A percentile compares a stretch with the other conserved stretches of the same genome.
Evolutionary conservation across 2,113 vertebrate genomes (phyloP).

Genomic region (Cnemophilus loriae): DNA sequence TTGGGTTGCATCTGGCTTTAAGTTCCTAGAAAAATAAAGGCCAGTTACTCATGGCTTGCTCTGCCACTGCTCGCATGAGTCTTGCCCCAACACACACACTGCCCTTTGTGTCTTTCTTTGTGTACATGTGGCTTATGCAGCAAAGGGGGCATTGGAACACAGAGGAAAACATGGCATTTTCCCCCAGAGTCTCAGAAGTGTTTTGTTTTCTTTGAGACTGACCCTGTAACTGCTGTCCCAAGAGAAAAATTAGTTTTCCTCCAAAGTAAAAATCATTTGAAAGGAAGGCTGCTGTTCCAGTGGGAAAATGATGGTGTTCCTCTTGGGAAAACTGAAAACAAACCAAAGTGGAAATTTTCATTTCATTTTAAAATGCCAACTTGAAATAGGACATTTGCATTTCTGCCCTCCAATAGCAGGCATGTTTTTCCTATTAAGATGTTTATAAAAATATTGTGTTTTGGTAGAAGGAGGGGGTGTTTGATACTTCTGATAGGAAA

Average conservation of each 20-base stretch:
- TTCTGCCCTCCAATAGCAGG: background rate
- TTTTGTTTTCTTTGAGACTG: background rate
- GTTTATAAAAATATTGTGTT: background rate
- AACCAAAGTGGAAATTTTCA: background rate
- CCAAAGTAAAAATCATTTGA: background rate
- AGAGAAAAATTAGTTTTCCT: slow-evolving; percentile 13
- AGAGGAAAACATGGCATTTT: background rate
- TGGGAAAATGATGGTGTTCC: background rate
- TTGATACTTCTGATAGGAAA: slow-evolving; percentile 13
- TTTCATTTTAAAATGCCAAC: background rate
- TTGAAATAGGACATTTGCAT: background rate
- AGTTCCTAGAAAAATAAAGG: background rate
- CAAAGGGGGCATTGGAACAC: background rate
- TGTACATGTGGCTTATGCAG: background rate
- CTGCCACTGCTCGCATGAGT: background rate
- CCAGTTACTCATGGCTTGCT: background rate
- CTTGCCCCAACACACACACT: rapidly evolving
- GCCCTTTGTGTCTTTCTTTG: background rate
- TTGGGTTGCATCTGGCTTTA: background rate
- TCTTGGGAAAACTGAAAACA: background rate
- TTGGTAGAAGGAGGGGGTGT: background rate
- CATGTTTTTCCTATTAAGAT: background rate
- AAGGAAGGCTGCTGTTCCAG: background rate
- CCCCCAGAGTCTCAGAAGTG: background rate
- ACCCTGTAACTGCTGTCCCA: background rate